Evolutionary conservation across 1,140 invertebrate species (phyloP), one percentile per base, ranked within the genome.

Genomic region (Zeugodacus cucurbitae): DNA sequence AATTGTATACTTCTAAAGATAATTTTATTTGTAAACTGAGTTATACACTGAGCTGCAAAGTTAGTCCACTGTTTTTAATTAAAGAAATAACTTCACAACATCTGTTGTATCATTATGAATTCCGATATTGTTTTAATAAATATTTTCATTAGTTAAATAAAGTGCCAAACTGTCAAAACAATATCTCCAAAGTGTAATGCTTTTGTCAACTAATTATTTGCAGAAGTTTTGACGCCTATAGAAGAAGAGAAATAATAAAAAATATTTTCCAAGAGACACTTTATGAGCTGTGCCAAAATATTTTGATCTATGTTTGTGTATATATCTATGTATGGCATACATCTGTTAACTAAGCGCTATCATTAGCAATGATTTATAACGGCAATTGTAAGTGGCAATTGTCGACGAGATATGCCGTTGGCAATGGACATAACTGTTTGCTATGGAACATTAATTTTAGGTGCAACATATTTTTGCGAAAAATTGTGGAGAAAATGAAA

Each of bases 381-480:
- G 74, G 41, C 74, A 44, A 82, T 82, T 82, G 74, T 48, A 82
- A 82, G 41, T 82, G 74, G 74, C 74, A 82, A 82, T 48, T 48
- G 74, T 41, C 41, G 74, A n/a, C n/a, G 41, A 48, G 22, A 82
- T 26, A 48, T 54, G 74, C 74, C n/a, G 74, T 82, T 82, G 41
- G 22, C 11, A 82, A 54, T 82, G 74, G 74, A 82, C 44, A 54
- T 54, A 82, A 82, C 44, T 82, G 41, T 82, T 20, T 48, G 74
- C 37, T 6, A 82, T 82, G 74, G 41, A 82, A 82, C 41, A 82
- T 82, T 82, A 82, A 82, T 82, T 82, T 82, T 82, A 82, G 41
- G 41, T 41, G 41, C 41, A 82, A 54, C 74, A 82, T 82, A 82
- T 82, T 82, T 82, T 82, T 34, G 2, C 32, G 67, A 70, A 70